These are phyloP conservation scores for Labeo rohita DNA, from an alignment of 2,113 vertebrate genomes.

Conservation along the genomic window DNA sequence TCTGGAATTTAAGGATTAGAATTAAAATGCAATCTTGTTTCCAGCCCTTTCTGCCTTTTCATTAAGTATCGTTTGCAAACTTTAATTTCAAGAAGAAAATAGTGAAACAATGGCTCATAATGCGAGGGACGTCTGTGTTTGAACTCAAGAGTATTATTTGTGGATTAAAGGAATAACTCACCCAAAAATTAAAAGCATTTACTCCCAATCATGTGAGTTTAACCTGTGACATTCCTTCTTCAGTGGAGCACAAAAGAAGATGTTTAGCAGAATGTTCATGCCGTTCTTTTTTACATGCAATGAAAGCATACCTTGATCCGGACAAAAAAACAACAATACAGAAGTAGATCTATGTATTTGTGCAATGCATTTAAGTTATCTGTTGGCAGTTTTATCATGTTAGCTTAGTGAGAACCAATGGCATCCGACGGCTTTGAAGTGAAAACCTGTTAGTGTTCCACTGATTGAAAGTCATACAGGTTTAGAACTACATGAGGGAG, in stretches of 20 bases:
- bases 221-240: neutral
- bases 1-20: neutral
- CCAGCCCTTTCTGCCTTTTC: neutral
- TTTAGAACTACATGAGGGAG: neutral
- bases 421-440: neutral
- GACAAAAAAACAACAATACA: neutral
- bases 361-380: neutral
- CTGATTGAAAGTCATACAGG: neutral
- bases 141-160: slow-evolving; percentile 13
- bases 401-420: neutral
- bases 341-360: neutral
- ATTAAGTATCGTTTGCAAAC: neutral
- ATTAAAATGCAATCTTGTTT: neutral
- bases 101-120: neutral
- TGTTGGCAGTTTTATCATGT: neutral
- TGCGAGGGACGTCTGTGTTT: neutral
- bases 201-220: neutral
- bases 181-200: neutral
- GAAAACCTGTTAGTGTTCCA: neutral
- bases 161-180: neutral
- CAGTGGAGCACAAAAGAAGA: neutral
- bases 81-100: neutral
- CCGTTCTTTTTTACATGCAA: neutral
- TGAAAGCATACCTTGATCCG: neutral
- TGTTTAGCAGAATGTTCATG: neutral